Percentiles rank a stretch among this genome's conserved stretches.
Evolutionary conservation across 2,797 vertebrate genomes (phyloP).

Genomic region (Falco peregrinus): DNA sequence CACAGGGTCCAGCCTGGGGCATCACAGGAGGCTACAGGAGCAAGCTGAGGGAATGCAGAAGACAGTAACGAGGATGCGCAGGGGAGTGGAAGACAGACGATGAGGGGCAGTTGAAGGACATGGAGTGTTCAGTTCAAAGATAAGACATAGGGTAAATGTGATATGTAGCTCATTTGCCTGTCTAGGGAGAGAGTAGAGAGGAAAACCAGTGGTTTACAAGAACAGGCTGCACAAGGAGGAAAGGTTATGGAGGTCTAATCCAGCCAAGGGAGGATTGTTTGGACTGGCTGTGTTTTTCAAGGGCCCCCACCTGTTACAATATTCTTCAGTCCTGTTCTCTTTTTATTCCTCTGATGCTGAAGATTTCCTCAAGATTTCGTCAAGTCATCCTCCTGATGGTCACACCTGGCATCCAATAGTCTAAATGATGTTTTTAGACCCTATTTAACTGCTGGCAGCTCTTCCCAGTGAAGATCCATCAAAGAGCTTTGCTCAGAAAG

Average conservation of each 20-base stretch:
- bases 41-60: neutral
- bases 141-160: neutral
- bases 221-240: constrained; percentile 6
- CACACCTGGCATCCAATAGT: neutral
- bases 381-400: neutral
- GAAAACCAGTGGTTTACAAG: constrained; percentile 24
- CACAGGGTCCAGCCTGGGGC: neutral
- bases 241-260: neutral
- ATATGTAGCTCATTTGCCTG: neutral
- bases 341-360: neutral
- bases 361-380: neutral
- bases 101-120: neutral
- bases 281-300: neutral
- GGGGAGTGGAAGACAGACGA: neutral
- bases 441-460: neutral
- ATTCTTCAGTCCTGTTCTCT: neutral
- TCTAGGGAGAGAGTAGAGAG: neutral
- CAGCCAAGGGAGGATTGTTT: neutral
- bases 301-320: neutral
- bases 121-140: neutral
- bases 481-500: neutral
- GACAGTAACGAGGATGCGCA: neutral
- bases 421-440: neutral
- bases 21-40: rapidly evolving
- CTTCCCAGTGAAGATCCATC: neutral